A percentile compares a stretch with the other conserved stretches of the same genome.
These are phyloP conservation scores for Aplodontia rufa DNA, from an alignment of 2,113 vertebrate species.

Conservation along the genomic window DNA sequence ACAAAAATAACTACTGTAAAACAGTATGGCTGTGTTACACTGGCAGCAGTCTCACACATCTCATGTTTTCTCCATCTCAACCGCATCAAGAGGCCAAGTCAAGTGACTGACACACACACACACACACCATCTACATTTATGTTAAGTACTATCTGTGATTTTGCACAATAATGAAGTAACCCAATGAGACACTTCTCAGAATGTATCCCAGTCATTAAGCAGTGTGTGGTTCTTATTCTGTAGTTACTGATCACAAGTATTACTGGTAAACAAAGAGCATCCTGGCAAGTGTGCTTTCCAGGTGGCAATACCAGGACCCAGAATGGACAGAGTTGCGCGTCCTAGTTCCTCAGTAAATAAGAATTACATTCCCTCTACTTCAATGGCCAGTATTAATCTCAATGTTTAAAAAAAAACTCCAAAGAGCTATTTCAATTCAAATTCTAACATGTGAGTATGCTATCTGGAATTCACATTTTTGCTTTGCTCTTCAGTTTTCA, in stretches of 20 bases:
- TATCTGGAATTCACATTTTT: background rate
- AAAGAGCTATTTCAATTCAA: background rate
- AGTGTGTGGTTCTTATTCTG: background rate
- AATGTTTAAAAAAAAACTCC: background rate
- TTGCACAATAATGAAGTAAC: background rate
- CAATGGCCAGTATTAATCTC: slow-evolving; percentile 11
- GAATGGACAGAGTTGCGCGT: background rate
- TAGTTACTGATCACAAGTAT: background rate
- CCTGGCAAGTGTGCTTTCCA: background rate
- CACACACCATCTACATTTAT: background rate
- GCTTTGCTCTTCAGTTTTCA: slow-evolving; percentile 31
- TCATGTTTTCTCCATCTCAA: background rate
- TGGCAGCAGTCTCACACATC: background rate
- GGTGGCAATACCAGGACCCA: background rate
- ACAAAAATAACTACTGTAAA: background rate
- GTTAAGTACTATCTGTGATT: background rate
- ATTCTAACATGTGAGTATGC: background rate
- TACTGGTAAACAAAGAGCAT: background rate
- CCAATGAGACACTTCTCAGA: background rate
- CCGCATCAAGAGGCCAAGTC: background rate
- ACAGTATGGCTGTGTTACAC: background rate
- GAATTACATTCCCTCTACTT: background rate
- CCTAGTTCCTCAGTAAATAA: slow-evolving; percentile 29
- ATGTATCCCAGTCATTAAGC: no score
- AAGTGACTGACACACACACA: background rate